These are phyloP conservation scores for Odocoileus hemionus DNA, from an alignment of 2,113 vertebrate genomes.

Conservation along the genomic window DNA sequence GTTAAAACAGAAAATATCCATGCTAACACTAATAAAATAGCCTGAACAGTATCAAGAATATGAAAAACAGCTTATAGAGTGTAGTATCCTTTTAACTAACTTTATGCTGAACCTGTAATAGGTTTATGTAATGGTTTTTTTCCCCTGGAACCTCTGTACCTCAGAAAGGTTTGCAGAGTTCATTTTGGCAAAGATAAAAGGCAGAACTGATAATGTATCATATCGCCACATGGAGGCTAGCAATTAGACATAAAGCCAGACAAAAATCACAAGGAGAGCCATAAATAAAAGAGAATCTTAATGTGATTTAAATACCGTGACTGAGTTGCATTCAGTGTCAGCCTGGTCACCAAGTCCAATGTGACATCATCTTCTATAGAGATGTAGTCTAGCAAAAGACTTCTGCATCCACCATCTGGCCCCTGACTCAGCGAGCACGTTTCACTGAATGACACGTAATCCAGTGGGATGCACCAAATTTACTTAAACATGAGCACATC, in stretches of 20 bases:
- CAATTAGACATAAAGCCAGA: conserved; percentile 88
- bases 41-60: neutral
- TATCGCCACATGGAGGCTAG: conserved; percentile 83
- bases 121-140: neutral
- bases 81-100: neutral
- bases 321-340: conserved; percentile 83
- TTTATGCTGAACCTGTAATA: conserved; percentile 11
- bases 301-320: conserved; percentile 97
- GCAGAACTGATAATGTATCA: conserved; percentile 28
- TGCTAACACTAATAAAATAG: neutral
- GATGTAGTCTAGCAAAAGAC: conserved; percentile 83
- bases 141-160: neutral
- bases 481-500: conserved; percentile 51
- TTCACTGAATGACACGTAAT: conserved; percentile 73
- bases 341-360: conserved; percentile 75
- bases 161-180: conserved; percentile 18
- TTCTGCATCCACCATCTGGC: conserved; percentile 87
- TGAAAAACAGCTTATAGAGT: neutral
- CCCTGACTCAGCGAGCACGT: conserved; percentile 71
- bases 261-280: conserved; percentile 86
- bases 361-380: conserved; percentile 80
- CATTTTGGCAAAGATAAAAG: conserved; percentile 62
- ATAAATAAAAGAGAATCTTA: conserved; percentile 92
- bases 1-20: neutral
- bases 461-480: conserved; percentile 64